Evolutionary conservation across 2,797 vertebrate genomes (phyloP), one percentile per base, ranked within the genome.

Genomic region (Clarias pachynema): DNA sequence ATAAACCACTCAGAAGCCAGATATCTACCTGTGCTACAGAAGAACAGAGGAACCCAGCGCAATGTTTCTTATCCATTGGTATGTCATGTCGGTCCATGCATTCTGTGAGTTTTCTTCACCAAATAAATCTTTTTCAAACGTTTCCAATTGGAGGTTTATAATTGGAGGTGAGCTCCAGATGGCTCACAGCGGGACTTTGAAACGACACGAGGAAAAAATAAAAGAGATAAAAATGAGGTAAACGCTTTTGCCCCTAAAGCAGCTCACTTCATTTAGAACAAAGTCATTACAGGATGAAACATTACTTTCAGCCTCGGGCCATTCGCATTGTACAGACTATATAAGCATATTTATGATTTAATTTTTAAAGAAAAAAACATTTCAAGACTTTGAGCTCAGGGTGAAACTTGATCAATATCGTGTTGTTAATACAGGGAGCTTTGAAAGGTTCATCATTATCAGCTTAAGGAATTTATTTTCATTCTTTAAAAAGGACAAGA

Each of bases 181-280:
- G 86, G 82, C 84, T 84, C 86, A 31, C 85, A 85, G 86, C 84
- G 40, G 82, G 84, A 83, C 87, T 88, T 86, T 87, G 79, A 87
- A 87, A 88, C 66, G 86, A 66, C 83, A 68, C 79, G 81, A 86
- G 82, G 73, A 72, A 62, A 26, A 62, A 79, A 37, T 29, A 75
- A 79, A 62, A 37, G 57, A 22, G 18, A n/a, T 7, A 24, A n/a
- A 62, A 79, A 60, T 2, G 4, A n/a, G 6, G 12, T 20, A 60
- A 78, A 78, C 22, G 20, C 60, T 60, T 60, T 15, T 22, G 18
- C 73, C 31, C 57, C 31, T 37, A 57, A n/a, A 62, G 57, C 75
- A 40, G 14, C 9, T 34, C 29, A 24, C 57, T 78, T 78, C 18
- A 34, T 37, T 60, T 8, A 37, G 29, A 78, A 60, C 57, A 78